Percentiles rank a stretch among this genome's conserved stretches.
These are phyloP conservation scores for Lepidotrigona ventralis DNA, from an alignment of 1,140 invertebrate species.

Conservation along the genomic window DNA sequence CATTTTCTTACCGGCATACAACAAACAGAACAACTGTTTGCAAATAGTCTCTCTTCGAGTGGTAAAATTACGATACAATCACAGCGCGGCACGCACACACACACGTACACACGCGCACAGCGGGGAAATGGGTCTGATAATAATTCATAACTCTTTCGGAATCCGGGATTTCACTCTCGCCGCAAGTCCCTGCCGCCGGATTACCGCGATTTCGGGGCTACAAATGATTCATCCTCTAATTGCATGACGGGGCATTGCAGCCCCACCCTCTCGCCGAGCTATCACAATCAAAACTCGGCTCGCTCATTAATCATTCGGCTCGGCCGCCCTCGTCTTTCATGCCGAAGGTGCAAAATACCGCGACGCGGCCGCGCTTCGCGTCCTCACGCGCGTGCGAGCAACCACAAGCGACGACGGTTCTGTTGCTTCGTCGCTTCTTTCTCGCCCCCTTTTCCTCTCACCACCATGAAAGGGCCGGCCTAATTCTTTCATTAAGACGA, in stretches of 20 bases:
- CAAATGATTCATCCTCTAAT: slow-evolving; percentile 79
- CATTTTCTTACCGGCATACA: too few species aligned
- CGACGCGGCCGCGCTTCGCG: slow-evolving; percentile 24
- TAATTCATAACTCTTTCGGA: slow-evolving; percentile 33
- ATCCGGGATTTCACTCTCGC: slow-evolving; percentile 60
- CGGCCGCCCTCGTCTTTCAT: slow-evolving; percentile 49
- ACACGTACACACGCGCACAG: neutral
- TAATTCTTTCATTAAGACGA: slow-evolving; percentile 55
- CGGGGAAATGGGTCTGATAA: neutral
- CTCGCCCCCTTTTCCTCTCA: slow-evolving; percentile 18
- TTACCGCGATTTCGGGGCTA: slow-evolving; percentile 73
- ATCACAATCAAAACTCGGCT: slow-evolving; percentile 75
- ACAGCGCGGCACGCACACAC: too few species aligned
- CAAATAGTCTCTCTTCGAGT: too few species aligned
- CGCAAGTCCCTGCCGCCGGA: slow-evolving; percentile 61
- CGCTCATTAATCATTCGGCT: slow-evolving; percentile 73
- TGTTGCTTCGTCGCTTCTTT: slow-evolving; percentile 34
- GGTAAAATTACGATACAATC: too few species aligned
- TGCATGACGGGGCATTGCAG: slow-evolving; percentile 70
- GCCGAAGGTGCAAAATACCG: slow-evolving; percentile 59
- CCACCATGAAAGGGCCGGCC: slow-evolving; percentile 9
- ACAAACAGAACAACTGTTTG: too few species aligned
- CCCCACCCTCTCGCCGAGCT: slow-evolving; percentile 59
- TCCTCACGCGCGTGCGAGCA: slow-evolving; percentile 19
- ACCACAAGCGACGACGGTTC: slow-evolving; percentile 24